A percentile compares a stretch with the other conserved stretches of the same genome.
phyloP scores from a whole-genome alignment of 2,113 vertebrate genomes.

The Eurypyga helias region DNA sequence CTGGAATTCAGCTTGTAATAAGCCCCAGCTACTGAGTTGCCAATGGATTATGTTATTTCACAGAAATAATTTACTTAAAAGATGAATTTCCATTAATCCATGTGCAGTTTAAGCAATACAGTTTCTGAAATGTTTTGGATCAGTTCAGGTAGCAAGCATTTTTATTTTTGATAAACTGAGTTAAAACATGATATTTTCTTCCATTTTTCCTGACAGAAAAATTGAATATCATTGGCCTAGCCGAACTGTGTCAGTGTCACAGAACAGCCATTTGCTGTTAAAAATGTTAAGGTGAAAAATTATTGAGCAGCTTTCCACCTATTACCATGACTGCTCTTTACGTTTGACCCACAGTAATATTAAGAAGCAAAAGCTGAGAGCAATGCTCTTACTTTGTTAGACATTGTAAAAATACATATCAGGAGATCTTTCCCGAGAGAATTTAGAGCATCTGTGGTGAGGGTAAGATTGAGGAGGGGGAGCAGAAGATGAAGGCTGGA shows the following conservation, averaged over 20 bases:
- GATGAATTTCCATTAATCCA: not conserved
- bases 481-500: not conserved
- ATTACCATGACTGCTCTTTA: not conserved
- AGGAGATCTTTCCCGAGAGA: not conserved
- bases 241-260: not conserved
- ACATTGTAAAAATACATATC: not conserved
- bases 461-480: not conserved
- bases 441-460: not conserved
- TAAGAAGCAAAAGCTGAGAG: not conserved
- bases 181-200: not conserved
- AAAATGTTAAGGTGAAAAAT: conserved; percentile 21
- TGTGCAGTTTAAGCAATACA: not conserved
- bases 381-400: not conserved
- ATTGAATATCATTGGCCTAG: not conserved
- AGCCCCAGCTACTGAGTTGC: not conserved
- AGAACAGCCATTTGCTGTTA: conserved; percentile 12
- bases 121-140: not conserved
- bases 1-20: not conserved
- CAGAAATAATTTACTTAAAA: not conserved
- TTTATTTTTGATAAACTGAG: not conserved
- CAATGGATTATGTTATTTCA: not conserved
- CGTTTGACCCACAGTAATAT: not conserved
- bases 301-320: not conserved
- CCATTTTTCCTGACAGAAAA: not conserved
- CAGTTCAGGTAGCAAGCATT: not conserved